phyloP scores from a whole-genome alignment of 2,797 vertebrate species.

The Huso huso region DNA sequence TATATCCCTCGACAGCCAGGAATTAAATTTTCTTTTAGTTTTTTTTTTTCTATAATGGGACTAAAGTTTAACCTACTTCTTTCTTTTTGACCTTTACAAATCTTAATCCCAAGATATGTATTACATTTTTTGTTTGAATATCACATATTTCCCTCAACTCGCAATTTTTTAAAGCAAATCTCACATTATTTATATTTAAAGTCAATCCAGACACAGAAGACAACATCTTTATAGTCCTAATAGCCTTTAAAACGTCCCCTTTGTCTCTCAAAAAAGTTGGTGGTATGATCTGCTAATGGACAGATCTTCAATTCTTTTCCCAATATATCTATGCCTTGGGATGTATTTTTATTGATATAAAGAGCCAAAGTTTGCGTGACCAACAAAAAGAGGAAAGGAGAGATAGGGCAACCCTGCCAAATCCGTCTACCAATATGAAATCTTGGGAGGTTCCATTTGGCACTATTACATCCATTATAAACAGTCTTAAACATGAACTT shows the following conservation, averaged over 20 bases:
- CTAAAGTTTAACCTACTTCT: no score
- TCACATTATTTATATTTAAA: constrained; percentile 11
- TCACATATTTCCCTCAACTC: no score
- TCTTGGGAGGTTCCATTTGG: neutral
- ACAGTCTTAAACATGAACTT: constrained; percentile 4
- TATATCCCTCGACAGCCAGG: no score
- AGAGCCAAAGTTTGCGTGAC: neutral
- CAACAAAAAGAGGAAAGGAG: constrained; percentile 5
- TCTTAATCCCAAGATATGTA: no score
- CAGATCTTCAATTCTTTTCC: constrained; percentile 9
- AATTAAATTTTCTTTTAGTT: no score
- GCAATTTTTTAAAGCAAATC: no score
- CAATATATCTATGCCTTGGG: neutral
- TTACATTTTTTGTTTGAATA: no score
- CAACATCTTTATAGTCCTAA: constrained; percentile 4
- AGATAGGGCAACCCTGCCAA: neutral
- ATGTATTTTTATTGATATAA: neutral
- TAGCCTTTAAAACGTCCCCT: constrained; percentile 2
- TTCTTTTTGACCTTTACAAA: no score
- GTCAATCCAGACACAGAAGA: constrained; percentile 4
- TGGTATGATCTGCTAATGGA: constrained; percentile 9
- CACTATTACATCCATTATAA: neutral
- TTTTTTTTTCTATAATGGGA: no score
- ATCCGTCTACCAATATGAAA: constrained; percentile 8
- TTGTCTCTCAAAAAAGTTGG: constrained; percentile 4